Evolutionary conservation across 2,113 vertebrate genomes (phyloP).

Genomic region (Sceloporus undulatus): DNA sequence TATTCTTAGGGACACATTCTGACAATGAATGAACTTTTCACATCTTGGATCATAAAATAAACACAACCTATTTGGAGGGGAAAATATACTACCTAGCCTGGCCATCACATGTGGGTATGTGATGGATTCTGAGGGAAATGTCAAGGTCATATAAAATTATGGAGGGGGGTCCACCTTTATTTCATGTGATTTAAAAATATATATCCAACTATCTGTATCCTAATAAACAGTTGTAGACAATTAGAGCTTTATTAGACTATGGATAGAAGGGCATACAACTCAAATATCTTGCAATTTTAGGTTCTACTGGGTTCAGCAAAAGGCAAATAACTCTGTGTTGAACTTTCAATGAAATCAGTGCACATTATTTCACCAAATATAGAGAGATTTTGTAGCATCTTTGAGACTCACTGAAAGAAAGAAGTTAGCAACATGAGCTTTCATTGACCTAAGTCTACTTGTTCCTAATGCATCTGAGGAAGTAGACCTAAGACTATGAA

Average conservation of each 20-base stretch:
- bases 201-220: constrained; percentile 47
- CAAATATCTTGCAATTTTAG: neutral
- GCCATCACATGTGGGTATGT: constrained; percentile 57
- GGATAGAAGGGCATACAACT: neutral
- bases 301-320: neutral
- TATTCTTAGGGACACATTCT: constrained; percentile 75
- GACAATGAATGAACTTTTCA: constrained; percentile 76
- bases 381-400: no score
- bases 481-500: no score
- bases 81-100: constrained; percentile 65
- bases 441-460: no score
- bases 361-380: neutral
- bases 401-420: no score
- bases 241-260: neutral
- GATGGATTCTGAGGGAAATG: constrained; percentile 49
- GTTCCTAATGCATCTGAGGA: no score
- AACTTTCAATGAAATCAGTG: neutral
- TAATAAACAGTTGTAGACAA: constrained; percentile 61
- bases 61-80: constrained; percentile 61
- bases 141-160: neutral
- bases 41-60: constrained; percentile 75
- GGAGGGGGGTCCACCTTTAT: neutral
- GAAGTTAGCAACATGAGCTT: no score
- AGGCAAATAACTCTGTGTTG: neutral
- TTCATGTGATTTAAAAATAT: neutral